Evolutionary conservation across 2,888 invertebrate species (phyloP), one percentile per base, ranked within the genome.

Genomic region (Tortrix viridana): DNA sequence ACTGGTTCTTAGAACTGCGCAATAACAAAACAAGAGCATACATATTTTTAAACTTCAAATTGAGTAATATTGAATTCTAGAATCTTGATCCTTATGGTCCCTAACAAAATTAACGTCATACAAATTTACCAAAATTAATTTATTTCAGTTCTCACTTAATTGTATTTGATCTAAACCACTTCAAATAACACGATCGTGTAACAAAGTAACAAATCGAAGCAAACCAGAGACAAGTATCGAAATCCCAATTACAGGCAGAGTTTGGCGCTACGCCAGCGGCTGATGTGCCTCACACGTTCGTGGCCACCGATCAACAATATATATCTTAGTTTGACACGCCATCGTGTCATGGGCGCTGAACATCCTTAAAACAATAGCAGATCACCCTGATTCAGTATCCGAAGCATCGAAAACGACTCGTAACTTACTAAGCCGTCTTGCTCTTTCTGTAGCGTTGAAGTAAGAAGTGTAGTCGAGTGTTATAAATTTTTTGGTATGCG

Each of bases 221-320:
- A 63, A 63, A 58, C 63, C 63, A 58, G 62, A 58, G 63, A 63
- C 63, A 63, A 63, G 53, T 53, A 63, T 63, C 63, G 63, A 63
- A 63, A 63, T 63, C 63, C 63, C 63, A 63, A 63, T 63, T 63
- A 63, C 63, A 63, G 58, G 52, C 63, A 57, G 52, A 58, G 63
- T 53, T 63, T 63, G 63, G 63, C 57, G 43, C 52, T 53, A 22
- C 14, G 52, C 63, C 63, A 63, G 48, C 58, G 46, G 32, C 47
- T 52, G 58, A 52, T 47, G 62, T 32, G 32, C 32, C 12, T 32
- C 12, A 12, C 32, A 32, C 32, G 4, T 32, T 32, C 12, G 32
- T 12, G 9, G 32, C 32, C 32, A 3, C 32, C 12, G 7, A 32
- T 32, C 3, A 32, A 32, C 32, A 32, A 12, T 32, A n/a, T 12